These are phyloP conservation scores for Leptodactylus fuscus DNA, from an alignment of 2,113 vertebrate genomes.

Conservation along the genomic window DNA sequence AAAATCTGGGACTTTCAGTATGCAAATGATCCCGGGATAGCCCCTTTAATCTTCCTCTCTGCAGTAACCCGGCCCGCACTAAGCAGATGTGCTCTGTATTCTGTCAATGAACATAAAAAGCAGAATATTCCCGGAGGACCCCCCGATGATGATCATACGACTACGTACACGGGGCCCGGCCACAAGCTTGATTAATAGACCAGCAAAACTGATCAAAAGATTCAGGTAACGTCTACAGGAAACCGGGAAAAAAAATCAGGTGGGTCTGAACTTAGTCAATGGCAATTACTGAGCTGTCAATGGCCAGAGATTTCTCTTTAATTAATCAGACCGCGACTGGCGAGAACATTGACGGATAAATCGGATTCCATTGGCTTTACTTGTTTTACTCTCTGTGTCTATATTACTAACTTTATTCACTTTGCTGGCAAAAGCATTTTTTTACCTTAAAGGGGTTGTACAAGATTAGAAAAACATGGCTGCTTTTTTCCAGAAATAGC, in stretches of 20 bases:
- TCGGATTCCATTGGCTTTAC: background rate
- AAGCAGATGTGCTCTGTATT: background rate
- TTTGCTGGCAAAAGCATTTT: background rate
- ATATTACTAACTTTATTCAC: background rate
- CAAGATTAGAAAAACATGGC: too few species aligned
- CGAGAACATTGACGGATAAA: slow-evolving; percentile 48
- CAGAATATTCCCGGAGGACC: background rate
- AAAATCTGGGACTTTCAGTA: too few species aligned
- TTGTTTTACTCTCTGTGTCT: background rate
- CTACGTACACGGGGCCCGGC: background rate
- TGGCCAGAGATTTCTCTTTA: slow-evolving; percentile 63
- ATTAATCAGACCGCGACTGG: slow-evolving; percentile 40
- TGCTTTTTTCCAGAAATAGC: too few species aligned
- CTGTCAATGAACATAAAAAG: background rate
- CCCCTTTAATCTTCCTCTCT: background rate
- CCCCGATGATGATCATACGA: background rate
- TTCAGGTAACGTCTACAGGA: slow-evolving; percentile 65
- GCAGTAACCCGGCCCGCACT: background rate
- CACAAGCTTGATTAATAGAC: slow-evolving; percentile 66
- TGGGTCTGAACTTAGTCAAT: slow-evolving; percentile 53
- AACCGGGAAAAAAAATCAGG: slow-evolving; percentile 55
- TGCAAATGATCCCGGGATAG: too few species aligned
- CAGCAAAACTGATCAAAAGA: slow-evolving; percentile 63
- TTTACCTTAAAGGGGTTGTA: too few species aligned
- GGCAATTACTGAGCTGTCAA: slow-evolving; percentile 43